Conservation (phyloP, 2,797 vertebrate genomes). For the Nannoperca australis region DNA sequence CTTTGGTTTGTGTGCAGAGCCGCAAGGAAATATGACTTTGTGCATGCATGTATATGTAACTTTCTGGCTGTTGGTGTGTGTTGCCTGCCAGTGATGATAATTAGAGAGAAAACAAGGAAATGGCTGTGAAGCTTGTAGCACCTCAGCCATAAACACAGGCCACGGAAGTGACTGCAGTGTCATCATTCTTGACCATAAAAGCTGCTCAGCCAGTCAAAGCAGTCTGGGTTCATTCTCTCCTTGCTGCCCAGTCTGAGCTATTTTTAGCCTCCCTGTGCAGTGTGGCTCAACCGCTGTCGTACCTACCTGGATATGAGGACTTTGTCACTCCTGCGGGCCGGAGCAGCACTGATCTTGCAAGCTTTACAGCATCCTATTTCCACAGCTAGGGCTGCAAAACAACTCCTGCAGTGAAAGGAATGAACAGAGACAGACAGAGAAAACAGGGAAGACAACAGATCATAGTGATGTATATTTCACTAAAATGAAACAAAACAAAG, state of each 20-base stretch:
- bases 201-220: conserved; percentile 79
- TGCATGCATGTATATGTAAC: conserved; percentile 3
- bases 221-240: conserved; percentile 78
- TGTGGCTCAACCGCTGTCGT: conserved; percentile 58
- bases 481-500: conserved; percentile 31
- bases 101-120: conserved; percentile 41
- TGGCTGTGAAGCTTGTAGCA: conserved; percentile 50
- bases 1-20: conserved; percentile 21
- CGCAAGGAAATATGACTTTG: conserved; percentile 17
- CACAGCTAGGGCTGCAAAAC: conserved; percentile 44
- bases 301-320: conserved; percentile 79
- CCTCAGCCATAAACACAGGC: conserved; percentile 58
- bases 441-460: conserved; percentile 17
- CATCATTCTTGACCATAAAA: conserved; percentile 82
- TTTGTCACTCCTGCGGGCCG: conserved; percentile 79
- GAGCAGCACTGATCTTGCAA: conserved; percentile 69
- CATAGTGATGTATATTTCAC: conserved; percentile 13
- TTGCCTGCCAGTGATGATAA: conserved; percentile 40
- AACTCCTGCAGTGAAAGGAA: conserved; percentile 49
- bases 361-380: conserved; percentile 66
- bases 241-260: conserved; percentile 74
- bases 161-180: conserved; percentile 73
- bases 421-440: conserved; percentile 23
- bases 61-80: conserved; percentile 17
- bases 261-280: conserved; percentile 79